Evolutionary conservation across 2,888 invertebrate species (phyloP).

Genomic region (Cheilosia vernalis): DNA sequence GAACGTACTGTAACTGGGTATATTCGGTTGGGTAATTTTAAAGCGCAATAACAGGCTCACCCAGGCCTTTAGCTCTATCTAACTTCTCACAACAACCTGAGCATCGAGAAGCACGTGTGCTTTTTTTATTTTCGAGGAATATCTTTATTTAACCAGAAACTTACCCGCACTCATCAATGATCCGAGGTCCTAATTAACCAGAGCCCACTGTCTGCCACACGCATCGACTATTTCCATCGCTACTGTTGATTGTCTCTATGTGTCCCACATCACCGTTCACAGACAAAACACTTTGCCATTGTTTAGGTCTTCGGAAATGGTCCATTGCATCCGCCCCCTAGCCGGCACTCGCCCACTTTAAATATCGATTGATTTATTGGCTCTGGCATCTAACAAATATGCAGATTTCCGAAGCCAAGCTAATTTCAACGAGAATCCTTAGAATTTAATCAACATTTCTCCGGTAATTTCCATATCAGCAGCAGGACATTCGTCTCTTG

Average conservation of each 20-base stretch:
- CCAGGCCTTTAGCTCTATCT: too few species aligned
- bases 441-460: constrained; percentile 47
- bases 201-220: neutral
- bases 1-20: too few species aligned
- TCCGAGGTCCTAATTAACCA: too few species aligned
- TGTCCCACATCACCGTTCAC: neutral
- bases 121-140: too few species aligned
- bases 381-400: constrained; percentile 18
- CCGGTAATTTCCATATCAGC: constrained; percentile 48
- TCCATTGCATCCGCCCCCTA: neutral
- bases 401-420: constrained; percentile 32
- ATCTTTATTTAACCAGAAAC: too few species aligned
- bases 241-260: neutral
- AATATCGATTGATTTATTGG: constrained; percentile 37
- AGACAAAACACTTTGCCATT: constrained; percentile 3
- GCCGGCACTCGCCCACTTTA: neutral
- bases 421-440: constrained; percentile 31
- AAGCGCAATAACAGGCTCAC: too few species aligned
- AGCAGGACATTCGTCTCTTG: constrained; percentile 43
- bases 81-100: too few species aligned
- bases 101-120: too few species aligned
- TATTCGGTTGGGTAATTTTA: too few species aligned
- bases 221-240: neutral
- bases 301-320: neutral
- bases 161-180: neutral